Percentiles rank a stretch among this genome's conserved stretches.
Conservation (phyloP, 2,797 vertebrate genomes). For the Anniella stebbinsi region DNA sequence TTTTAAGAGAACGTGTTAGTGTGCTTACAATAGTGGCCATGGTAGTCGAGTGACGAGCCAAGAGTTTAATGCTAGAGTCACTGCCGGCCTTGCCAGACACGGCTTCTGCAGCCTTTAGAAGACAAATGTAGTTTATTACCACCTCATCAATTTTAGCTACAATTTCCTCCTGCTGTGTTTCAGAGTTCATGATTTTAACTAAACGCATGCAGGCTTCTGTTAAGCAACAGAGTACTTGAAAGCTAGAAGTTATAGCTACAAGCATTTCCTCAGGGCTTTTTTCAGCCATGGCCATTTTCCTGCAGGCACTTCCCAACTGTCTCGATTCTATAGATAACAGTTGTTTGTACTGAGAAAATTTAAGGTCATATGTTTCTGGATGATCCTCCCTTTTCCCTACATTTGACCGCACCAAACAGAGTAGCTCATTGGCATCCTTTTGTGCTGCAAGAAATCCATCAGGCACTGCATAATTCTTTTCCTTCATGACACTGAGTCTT, state of each 20-base stretch:
- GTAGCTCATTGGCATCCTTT: conserved; percentile 92
- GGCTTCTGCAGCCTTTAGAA: conserved; percentile 89
- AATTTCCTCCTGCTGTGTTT: conserved; percentile 86
- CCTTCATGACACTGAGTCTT: conserved; percentile 88
- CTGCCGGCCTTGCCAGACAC: conserved; percentile 83
- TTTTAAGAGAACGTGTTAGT: conserved; percentile 93
- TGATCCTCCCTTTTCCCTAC: conserved; percentile 78
- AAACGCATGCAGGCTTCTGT: conserved; percentile 94
- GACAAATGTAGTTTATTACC: conserved; percentile 90
- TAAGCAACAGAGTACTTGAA: conserved; percentile 94
- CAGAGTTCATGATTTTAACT: conserved; percentile 86
- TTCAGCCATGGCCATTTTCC: conserved; percentile 90
- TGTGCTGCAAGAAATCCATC: conserved; percentile 90
- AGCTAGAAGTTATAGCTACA: conserved; percentile 93
- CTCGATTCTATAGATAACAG: conserved; percentile 90
- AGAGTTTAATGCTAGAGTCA: conserved; percentile 90
- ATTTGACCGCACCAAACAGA: conserved; percentile 86
- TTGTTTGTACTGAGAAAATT: conserved; percentile 86
- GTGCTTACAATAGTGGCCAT: conserved; percentile 93
- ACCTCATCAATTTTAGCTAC: conserved; percentile 89
- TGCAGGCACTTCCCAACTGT: conserved; percentile 90
- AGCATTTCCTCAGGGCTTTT: conserved; percentile 92
- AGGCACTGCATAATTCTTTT: conserved; percentile 89
- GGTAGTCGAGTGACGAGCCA: conserved; percentile 89
- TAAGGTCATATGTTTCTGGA: conserved; percentile 79